Conservation (phyloP, 2,888 invertebrate genomes). For the Brenthis ino region DNA sequence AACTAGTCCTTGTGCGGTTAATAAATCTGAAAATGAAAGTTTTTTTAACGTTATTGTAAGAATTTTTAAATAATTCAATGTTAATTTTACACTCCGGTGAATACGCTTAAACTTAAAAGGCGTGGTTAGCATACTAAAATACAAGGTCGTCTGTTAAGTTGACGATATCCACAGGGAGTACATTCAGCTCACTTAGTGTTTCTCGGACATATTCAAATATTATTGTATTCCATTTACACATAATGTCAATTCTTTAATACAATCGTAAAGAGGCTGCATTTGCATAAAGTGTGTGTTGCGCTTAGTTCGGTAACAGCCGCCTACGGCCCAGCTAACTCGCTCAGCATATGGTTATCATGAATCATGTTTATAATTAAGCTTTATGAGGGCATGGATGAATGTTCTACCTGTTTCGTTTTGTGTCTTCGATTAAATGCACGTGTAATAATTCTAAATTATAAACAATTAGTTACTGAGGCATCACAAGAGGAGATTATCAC, state of each 20-base stretch:
- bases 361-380: conserved; percentile 37
- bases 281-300: conserved; percentile 31
- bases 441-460: conserved; percentile 15
- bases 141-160: conserved; percentile 29
- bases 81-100: conserved; percentile 8
- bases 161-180: conserved; percentile 11
- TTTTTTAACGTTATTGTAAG: no score
- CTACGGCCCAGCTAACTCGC: conserved; percentile 35
- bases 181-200: conserved; percentile 5
- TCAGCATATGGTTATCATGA: conserved; percentile 32
- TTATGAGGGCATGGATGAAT: conserved; percentile 30
- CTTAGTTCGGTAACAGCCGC: conserved; percentile 33
- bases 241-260: conserved; percentile 19
- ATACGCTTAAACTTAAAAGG: conserved; percentile 10
- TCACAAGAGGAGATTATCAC: conserved; percentile 16
- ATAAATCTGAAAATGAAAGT: no score
- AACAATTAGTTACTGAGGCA: not conserved
- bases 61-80: no score
- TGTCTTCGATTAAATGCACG: conserved; percentile 30
- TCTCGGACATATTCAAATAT: conserved; percentile 12
- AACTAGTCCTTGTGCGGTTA: not conserved
- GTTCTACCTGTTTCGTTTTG: conserved; percentile 30
- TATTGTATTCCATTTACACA: conserved; percentile 19
- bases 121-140: conserved; percentile 25
- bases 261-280: conserved; percentile 30